Base-by-base conservation (phyloP, 1,140 invertebrate genomes). In the Seison nebaliae region DNA sequence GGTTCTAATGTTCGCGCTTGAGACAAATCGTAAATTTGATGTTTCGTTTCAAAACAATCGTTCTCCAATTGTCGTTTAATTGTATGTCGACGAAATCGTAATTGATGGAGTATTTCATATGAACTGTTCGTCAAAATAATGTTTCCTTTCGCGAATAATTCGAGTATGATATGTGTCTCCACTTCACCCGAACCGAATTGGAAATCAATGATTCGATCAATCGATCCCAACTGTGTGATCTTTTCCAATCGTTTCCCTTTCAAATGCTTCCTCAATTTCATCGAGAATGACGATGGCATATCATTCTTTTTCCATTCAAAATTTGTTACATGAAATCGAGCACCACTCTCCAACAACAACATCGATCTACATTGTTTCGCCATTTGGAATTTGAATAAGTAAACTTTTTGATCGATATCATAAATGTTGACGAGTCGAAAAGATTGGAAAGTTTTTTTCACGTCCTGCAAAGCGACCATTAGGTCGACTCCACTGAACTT, bases 271-370 rank as follows among this genome's bases (percentile, higher is more conserved):
- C 91, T 63, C 52, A 98, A 60, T 67, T 96, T 96, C 84, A 94
- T 94, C 38, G 76, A 75, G 54, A 96, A 96, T 1, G 81, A 78
- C 11, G 80, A 88, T 1, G 84, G 83, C 15, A 76, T 71, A 30
- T 71, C 67, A 69, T 84, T 84, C 65, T 98, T 98, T 1, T 84
- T 83, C 88, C 88, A 98, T 54, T 94, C 83, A 65, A 80, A 94
- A 16, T 67, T 71, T 12, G 91, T 96, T 34, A 70, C 73, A 55
- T 98, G 88, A 44, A 96, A 72, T 35, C 84, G 63, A 40, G 71
- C 74, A 1, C 83, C 88, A 5, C 84, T 94, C 65, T 98, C 91
- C 3, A 98, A 55, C 3, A 98, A 54, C 31, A 98, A 57, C 6
- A 88, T 28, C 12, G 30, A 30, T 21, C 34, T 40, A 20, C 26